Evolutionary conservation across 2,797 vertebrate species (phyloP).

Genomic region (Schizopygopsis malacanthus): DNA sequence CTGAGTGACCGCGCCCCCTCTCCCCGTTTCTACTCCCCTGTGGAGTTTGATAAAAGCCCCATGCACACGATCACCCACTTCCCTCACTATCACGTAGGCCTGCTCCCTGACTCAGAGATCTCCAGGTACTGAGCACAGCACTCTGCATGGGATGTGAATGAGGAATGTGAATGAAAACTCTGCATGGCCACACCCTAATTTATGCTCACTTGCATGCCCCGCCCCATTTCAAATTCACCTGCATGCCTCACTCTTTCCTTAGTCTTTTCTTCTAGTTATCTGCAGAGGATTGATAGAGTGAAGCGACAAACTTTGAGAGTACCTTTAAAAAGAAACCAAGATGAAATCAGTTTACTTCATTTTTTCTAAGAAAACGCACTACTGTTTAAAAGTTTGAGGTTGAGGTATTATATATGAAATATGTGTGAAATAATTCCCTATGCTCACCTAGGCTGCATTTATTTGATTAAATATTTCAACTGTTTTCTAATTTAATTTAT

Average conservation of each 20-base stretch:
- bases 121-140: slow-evolving; percentile 87
- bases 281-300: slow-evolving; percentile 33
- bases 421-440: neutral
- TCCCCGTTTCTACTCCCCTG: slow-evolving; percentile 93
- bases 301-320: neutral
- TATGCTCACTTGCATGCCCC: slow-evolving; percentile 38
- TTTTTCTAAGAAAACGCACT: neutral
- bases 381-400: neutral
- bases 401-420: no score
- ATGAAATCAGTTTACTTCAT: neutral
- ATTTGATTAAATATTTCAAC: no score
- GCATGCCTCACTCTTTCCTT: slow-evolving; percentile 5
- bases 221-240: slow-evolving; percentile 5
- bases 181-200: slow-evolving; percentile 38
- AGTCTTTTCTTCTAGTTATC: neutral
- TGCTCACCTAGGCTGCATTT: no score
- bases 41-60: slow-evolving; percentile 96
- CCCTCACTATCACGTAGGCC: slow-evolving; percentile 93
- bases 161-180: neutral
- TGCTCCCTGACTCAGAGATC: slow-evolving; percentile 94
- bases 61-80: slow-evolving; percentile 89
- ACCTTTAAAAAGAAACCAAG: neutral
- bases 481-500: no score
- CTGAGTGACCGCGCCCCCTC: slow-evolving; percentile 94
- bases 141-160: slow-evolving; percentile 32